A percentile compares a stretch with the other conserved stretches of the same genome.
These are phyloP conservation scores for Ochropleura plecta DNA, from an alignment of 2,888 invertebrate species.

Conservation along the genomic window DNA sequence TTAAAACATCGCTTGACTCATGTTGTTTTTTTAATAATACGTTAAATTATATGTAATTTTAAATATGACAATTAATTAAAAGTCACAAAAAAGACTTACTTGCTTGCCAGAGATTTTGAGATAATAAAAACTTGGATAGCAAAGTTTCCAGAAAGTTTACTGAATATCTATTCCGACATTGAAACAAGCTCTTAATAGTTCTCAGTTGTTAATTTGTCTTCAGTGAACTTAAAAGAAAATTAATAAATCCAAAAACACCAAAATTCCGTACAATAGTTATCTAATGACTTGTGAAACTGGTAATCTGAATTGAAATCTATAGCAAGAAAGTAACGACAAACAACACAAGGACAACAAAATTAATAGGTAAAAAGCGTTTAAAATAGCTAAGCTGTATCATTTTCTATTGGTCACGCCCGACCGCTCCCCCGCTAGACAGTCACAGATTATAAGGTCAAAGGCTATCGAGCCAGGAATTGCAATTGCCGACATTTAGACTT, in stretches of 20 bases:
- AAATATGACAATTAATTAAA: neutral
- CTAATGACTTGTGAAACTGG: neutral
- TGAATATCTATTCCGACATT: neutral
- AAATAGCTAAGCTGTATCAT: slow-evolving; percentile 27
- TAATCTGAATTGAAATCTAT: neutral
- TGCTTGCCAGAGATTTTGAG: neutral
- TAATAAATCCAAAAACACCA: neutral
- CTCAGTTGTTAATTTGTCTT: neutral
- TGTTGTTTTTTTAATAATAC: neutral
- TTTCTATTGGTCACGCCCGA: slow-evolving; percentile 53
- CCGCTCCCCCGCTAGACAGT: slow-evolving; percentile 33
- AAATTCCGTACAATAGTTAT: too few species aligned
- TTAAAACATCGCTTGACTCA: neutral
- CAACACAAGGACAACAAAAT: neutral
- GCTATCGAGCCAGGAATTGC: slow-evolving; percentile 62
- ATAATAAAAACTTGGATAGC: neutral
- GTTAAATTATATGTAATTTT: neutral
- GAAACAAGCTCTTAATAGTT: neutral
- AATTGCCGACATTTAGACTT: slow-evolving; percentile 28
- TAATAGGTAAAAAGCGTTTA: slow-evolving; percentile 19
- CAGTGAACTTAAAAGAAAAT: neutral
- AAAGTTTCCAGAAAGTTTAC: neutral
- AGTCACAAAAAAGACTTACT: too few species aligned
- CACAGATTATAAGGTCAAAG: slow-evolving; percentile 55
- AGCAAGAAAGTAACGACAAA: neutral